Evolutionary conservation across 1,140 invertebrate genomes (phyloP).

Genomic region (Aporrectodea caliginosa): DNA sequence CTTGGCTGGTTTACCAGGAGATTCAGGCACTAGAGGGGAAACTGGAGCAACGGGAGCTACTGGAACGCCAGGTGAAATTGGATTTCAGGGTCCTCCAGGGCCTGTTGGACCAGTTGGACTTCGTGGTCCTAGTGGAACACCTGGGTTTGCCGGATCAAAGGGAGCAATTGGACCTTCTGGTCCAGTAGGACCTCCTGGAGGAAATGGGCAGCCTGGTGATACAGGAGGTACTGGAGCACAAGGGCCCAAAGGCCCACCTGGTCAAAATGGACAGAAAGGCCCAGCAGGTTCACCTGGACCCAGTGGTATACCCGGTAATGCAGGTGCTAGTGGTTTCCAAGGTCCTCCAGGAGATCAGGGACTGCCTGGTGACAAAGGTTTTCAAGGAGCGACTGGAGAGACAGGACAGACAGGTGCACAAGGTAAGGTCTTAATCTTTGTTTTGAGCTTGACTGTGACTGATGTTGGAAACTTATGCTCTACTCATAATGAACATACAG

Average conservation of each 20-base stretch:
- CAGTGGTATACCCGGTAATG: neutral
- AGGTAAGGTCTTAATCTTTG: no score
- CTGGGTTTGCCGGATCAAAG: conserved; percentile 23
- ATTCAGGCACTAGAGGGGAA: conserved; percentile 10
- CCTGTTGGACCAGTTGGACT: conserved; percentile 21
- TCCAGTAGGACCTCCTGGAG: conserved; percentile 1
- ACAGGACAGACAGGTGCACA: conserved; percentile 6
- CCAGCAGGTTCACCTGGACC: conserved; percentile 3
- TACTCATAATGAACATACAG: no score
- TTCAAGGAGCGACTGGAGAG: conserved; percentile 5
- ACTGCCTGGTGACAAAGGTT: conserved; percentile 1
- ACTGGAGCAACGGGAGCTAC: conserved; percentile 18
- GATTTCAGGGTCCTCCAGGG: conserved; percentile 12
- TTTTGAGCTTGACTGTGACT: no score
- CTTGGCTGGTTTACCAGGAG: conserved; percentile 1
- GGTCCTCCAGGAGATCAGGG: neutral
- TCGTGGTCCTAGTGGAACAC: conserved; percentile 4
- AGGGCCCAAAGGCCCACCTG: conserved; percentile 10
- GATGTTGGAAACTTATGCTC: no score
- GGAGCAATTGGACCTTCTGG: neutral
- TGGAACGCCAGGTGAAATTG: conserved; percentile 16
- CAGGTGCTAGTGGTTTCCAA: conserved; percentile 3
- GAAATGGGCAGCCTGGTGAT: neutral
- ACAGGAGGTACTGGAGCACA: conserved; percentile 11
- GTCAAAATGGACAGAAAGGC: conserved; percentile 20